Evolutionary conservation across 2,113 vertebrate genomes (phyloP).

Genomic region (Xiphophorus couchianus): DNA sequence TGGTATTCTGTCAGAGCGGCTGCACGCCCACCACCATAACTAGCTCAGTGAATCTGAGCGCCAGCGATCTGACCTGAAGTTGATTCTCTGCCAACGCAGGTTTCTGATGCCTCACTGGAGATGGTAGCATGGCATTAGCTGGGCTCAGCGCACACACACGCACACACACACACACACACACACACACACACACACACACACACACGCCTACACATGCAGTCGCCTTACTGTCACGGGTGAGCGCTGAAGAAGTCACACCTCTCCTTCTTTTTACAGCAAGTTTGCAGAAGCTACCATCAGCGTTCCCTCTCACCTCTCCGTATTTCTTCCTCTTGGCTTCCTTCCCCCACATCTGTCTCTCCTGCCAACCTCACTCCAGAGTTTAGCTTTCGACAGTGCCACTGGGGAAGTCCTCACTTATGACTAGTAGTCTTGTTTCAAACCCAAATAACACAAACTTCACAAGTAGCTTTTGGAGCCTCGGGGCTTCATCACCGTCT

Average conservation of each 20-base stretch:
- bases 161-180: slow-evolving; percentile 22
- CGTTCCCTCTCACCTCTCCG: slow-evolving; percentile 52
- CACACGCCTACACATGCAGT: slow-evolving; percentile 34
- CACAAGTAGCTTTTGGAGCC: slow-evolving; percentile 35
- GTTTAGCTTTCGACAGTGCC: slow-evolving; percentile 43
- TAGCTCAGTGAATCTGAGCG: slow-evolving; percentile 37
- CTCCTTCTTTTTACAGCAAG: neutral
- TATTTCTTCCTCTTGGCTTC: slow-evolving; percentile 32
- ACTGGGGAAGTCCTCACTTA: slow-evolving; percentile 50
- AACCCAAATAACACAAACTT: slow-evolving; percentile 61
- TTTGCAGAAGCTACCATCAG: slow-evolving; percentile 30
- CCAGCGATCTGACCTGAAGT: slow-evolving; percentile 58
- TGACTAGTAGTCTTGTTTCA: slow-evolving; percentile 41
- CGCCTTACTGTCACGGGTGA: slow-evolving; percentile 30
- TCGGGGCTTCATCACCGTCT: slow-evolving; percentile 32
- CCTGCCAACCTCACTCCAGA: slow-evolving; percentile 35
- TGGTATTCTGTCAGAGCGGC: slow-evolving; percentile 54
- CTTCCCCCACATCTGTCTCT: slow-evolving; percentile 1
- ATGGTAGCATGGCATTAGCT: slow-evolving; percentile 61
- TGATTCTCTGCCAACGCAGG: slow-evolving; percentile 61
- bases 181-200: slow-evolving; percentile 26
- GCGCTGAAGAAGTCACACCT: slow-evolving; percentile 54
- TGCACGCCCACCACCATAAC: slow-evolving; percentile 46
- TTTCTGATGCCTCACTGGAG: slow-evolving; percentile 62
- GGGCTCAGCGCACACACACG: slow-evolving; percentile 52